phyloP scores from a whole-genome alignment of 2,888 invertebrate genomes.

The Lysandra bellargus region DNA sequence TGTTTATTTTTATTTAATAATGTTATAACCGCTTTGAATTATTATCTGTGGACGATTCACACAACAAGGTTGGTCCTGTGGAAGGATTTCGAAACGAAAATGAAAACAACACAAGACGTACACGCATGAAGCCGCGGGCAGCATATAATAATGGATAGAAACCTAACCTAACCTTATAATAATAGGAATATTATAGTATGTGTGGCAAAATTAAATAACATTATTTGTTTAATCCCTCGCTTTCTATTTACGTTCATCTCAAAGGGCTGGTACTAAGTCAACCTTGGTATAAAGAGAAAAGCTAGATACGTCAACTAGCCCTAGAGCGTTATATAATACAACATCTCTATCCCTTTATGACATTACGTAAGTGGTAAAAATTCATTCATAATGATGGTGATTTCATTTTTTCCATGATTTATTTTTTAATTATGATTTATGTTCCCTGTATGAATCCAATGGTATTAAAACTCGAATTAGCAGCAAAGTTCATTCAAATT shows the following conservation, averaged over 20 bases:
- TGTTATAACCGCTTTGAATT: too few species aligned
- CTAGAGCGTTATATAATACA: neutral
- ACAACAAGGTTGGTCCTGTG: too few species aligned
- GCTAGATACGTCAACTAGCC: neutral
- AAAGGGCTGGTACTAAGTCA: neutral
- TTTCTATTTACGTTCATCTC: constrained; percentile 4
- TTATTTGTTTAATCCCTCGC: neutral
- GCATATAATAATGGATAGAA: neutral
- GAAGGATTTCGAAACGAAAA: too few species aligned
- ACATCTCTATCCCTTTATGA: constrained; percentile 4
- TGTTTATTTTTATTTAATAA: too few species aligned
- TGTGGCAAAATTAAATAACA: neutral
- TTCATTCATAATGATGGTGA: neutral
- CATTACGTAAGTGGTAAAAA: neutral
- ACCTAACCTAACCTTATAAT: neutral
- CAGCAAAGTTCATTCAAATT: too few species aligned
- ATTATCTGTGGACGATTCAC: too few species aligned
- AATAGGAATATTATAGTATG: neutral
- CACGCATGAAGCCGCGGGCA: neutral
- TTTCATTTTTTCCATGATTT: neutral
- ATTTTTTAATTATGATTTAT: too few species aligned
- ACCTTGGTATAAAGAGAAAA: neutral
- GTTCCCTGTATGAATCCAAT: too few species aligned
- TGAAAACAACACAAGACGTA: too few species aligned
- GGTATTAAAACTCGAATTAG: too few species aligned